Evolutionary conservation across 1,140 invertebrate species (phyloP), one percentile per base, ranked within the genome.

Genomic region (Stenopsyche tienmushanensis): DNA sequence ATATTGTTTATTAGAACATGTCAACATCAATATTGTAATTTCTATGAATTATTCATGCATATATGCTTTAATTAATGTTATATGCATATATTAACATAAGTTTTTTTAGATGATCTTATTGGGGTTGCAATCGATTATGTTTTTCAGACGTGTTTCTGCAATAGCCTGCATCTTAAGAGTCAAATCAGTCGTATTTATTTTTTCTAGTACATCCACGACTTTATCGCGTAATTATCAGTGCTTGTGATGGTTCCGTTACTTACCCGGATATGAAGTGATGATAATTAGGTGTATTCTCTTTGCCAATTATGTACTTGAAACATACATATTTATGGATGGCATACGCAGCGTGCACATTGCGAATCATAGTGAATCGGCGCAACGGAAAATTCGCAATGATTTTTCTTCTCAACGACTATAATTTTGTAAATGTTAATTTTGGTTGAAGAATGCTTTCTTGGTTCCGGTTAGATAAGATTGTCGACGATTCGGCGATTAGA

Each of bases 181-280:
- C n/a, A n/a, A n/a, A n/a, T n/a, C n/a, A n/a, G n/a, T n/a, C n/a
- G n/a, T n/a, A n/a, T n/a, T n/a, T n/a, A n/a, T n/a, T n/a, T n/a
- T n/a, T n/a, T n/a, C n/a, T n/a, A n/a, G n/a, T n/a, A n/a, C n/a
- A n/a, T n/a, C n/a, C n/a, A n/a, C n/a, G n/a, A n/a, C n/a, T n/a
- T n/a, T n/a, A n/a, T n/a, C n/a, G 13, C 23, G 3, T 52, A 52
- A 24, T 52, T 52, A 52, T 52, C 13, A 20, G 34, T n/a, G 25
- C 7, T 20, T 55, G 29, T 34, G 34, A 10, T 10, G 34, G 20
- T 57, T 20, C 34, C 54, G 54, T 57, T 57, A 18, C 54, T 21
- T 18, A 39, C 34, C 54, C 54, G 54, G 54, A 57, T 42, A 3
- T 29, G 7, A n/a, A 42, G 17, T 57, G 54, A 54, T 54, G 29